A percentile compares a stretch with the other conserved stretches of the same genome.
Conservation (phyloP, 2,797 vertebrate species). For the Hipposideros larvatus region DNA sequence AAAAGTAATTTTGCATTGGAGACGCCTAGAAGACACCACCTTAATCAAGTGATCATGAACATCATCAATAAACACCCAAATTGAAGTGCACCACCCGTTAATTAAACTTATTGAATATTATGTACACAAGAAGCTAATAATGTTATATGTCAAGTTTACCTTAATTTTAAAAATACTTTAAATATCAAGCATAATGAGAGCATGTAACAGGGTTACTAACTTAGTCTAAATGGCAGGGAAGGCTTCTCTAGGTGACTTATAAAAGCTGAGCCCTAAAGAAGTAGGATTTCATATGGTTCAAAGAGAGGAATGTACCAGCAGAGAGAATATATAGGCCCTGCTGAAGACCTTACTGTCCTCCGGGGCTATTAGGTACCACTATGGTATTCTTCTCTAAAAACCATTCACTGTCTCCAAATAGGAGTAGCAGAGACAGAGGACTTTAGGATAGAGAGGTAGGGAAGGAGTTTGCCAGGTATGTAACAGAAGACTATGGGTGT, state of each 20-base stretch:
- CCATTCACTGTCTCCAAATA: background rate
- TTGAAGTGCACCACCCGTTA: background rate
- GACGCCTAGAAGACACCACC: background rate
- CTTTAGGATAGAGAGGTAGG: background rate
- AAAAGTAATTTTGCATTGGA: background rate
- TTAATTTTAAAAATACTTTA: conserved; percentile 4
- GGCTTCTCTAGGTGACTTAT: background rate
- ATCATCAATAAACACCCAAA: background rate
- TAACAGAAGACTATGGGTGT: background rate
- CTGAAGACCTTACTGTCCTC: background rate
- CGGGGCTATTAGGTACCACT: background rate
- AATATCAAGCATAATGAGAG: background rate
- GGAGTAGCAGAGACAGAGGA: background rate
- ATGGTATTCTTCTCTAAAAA: background rate
- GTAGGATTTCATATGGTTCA: background rate
- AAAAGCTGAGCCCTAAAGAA: background rate
- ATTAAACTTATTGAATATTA: background rate
- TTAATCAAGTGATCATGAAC: conserved; percentile 1
- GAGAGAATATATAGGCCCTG: background rate
- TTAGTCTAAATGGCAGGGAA: background rate
- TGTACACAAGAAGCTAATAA: background rate
- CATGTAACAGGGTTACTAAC: background rate
- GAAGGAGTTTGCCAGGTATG: background rate
- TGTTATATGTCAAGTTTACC: background rate
- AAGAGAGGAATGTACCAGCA: background rate